Percentiles rank a stretch among this genome's conserved stretches.
Evolutionary conservation across 2,797 vertebrate species (phyloP).

Genomic region (Tinamus major): DNA sequence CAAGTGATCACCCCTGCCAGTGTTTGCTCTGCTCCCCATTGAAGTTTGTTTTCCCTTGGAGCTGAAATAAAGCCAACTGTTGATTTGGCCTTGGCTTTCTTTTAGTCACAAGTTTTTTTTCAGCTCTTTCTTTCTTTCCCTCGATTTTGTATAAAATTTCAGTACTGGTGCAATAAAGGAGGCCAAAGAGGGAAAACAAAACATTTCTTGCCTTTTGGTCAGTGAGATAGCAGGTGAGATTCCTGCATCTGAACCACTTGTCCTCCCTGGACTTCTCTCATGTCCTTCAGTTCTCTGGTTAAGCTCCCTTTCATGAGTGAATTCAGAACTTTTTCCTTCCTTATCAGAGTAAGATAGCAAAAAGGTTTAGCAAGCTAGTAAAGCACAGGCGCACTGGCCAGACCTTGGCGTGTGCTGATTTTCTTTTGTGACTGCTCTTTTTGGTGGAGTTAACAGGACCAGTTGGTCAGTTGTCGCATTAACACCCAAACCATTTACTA

Average conservation of each 20-base stretch:
- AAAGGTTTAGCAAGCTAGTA: neutral
- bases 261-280: neutral
- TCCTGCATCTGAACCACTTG: neutral
- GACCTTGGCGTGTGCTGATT: neutral
- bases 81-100: neutral
- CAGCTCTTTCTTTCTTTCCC: neutral
- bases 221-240: neutral
- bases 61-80: neutral
- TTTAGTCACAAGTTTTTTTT: neutral
- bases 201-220: neutral
- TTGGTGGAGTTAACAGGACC: neutral
- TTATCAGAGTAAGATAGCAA: neutral
- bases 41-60: conserved; percentile 7
- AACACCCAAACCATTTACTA: neutral
- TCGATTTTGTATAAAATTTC: neutral
- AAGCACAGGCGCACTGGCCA: neutral
- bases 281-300: neutral
- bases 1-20: neutral
- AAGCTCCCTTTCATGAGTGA: neutral
- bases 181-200: neutral
- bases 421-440: neutral
- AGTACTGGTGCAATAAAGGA: neutral
- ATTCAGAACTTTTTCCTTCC: neutral
- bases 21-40: neutral
- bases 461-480: neutral